Base-by-base conservation (phyloP, 2,888 invertebrate genomes). In the Achlya flavicornis region DNA sequence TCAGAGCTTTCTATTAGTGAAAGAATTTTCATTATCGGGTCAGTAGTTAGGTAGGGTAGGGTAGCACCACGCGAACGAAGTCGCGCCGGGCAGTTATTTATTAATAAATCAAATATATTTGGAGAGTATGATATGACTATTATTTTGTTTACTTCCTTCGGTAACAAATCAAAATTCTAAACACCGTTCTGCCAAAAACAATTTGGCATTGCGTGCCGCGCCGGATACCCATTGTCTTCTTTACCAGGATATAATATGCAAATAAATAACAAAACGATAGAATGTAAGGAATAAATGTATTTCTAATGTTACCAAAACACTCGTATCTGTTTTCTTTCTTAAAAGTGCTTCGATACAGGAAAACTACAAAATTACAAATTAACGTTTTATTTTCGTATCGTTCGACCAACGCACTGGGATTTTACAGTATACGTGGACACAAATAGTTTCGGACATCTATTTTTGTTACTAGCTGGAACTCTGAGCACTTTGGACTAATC, bases 391-490 rank as follows among this genome's bases (percentile, higher is more conserved):
- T 62, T 62, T 33, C 43, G 62, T n/a, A 53, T 43, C 26, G 33
- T n/a, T 58, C 58, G 62, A 62, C 62, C 62, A 62, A 62, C 58
- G 62, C 62, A 43, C 53, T 53, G 53, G 53, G 8, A 53, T 53
- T 53, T 53, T n/a, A 46, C n/a, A 46, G n/a, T 14, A 46, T n/a
- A 1, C n/a, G 46, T 7, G 6, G 53, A 16, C 19, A 2, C 6
- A 53, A 53, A 53, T 53, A 53, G 53, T 4, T 19, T 19, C 53
- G 19, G 53, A 53, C 19, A 53, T 53, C n/a, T 53, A 53, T 53
- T 53, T n/a, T 19, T 19, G 53, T 53, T 19, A 19, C 19, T 10
- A 53, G 6, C 19, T 53, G n/a, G n/a, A 53, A 19, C 53, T 48
- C 7, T 19, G 0, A 53, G 53, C 19, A 19, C 19, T 53, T 19